Evolutionary conservation across 2,888 invertebrate species (phyloP).

Genomic region (Meghimatium bilineatum): DNA sequence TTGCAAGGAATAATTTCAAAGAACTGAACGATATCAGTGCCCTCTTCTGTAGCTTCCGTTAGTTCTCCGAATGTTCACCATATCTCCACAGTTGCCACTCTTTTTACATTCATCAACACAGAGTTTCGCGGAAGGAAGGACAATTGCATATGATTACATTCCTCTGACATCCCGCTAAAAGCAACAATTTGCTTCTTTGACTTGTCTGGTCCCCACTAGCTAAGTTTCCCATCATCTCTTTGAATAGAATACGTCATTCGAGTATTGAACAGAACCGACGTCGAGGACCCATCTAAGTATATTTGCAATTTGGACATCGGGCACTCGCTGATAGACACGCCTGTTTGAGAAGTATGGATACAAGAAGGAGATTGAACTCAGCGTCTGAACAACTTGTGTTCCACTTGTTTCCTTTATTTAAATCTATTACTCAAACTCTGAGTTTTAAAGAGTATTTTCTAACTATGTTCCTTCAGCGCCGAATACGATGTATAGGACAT

Average conservation of each 20-base stretch:
- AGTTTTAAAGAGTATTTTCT: no score
- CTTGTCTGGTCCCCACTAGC: constrained; percentile 36
- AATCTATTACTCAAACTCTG: no score
- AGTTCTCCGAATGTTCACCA: background rate
- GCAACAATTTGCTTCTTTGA: constrained; percentile 51
- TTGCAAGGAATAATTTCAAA: background rate
- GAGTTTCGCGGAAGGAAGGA: constrained; percentile 41
- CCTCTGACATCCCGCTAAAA: constrained; percentile 43
- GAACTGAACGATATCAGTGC: background rate
- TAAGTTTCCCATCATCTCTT: constrained; percentile 15
- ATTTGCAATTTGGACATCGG: constrained; percentile 23
- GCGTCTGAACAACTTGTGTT: background rate
- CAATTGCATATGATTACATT: constrained; percentile 55
- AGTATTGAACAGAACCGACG: constrained; percentile 11
- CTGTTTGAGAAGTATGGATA: constrained; percentile 15
- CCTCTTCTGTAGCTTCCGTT: constrained; percentile 20
- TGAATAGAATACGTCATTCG: constrained; percentile 33
- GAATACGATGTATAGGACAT: no score
- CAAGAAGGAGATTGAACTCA: background rate
- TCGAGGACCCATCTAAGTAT: constrained; percentile 29
- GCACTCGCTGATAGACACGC: constrained; percentile 1
- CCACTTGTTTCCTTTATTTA: background rate
- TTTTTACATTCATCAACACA: constrained; percentile 40
- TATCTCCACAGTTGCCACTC: constrained; percentile 25
- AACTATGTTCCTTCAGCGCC: no score